phyloP scores from a whole-genome alignment of 53 echinoderm and acorn worm species.

The Echinometra lucunter region DNA sequence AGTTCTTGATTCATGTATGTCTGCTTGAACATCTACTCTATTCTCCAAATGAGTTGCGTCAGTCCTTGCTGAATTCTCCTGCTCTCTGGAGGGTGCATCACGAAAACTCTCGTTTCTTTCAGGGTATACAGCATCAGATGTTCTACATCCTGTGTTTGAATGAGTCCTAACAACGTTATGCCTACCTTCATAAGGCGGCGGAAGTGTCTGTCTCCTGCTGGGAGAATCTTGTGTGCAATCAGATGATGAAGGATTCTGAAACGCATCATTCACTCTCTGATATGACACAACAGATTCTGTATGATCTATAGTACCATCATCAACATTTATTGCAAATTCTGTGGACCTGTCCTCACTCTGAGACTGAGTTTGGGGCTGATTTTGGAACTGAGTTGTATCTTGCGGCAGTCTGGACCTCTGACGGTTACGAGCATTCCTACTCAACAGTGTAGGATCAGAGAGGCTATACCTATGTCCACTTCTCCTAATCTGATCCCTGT shows the following conservation, averaged over 20 bases:
- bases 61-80: not conserved
- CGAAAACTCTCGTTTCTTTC: not conserved
- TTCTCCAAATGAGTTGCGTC: not conserved
- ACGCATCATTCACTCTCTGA: slow-evolving; percentile 6
- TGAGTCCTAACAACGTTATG: slow-evolving; percentile 63
- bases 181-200: slow-evolving; percentile 48
- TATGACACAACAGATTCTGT: not conserved
- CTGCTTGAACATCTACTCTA: not conserved
- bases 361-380: too few relatives aligned
- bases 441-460: slow-evolving; percentile 61
- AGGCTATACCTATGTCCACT: slow-evolving; percentile 65
- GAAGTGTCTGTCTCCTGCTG: not conserved
- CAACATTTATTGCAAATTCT: not conserved
- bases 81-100: not conserved
- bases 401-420: not conserved
- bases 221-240: slow-evolving; percentile 10
- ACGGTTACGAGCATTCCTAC: slow-evolving; percentile 51
- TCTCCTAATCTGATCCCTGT: slow-evolving; percentile 65
- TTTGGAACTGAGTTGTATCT: not conserved
- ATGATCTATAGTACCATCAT: not conserved
- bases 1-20: slow-evolving; percentile 42
- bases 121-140: not conserved
- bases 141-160: not conserved
- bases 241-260: not conserved
- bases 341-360: not conserved